Evolutionary conservation across 2,113 vertebrate species (phyloP), one percentile per base, ranked within the genome.

Genomic region (Nannospalax galili): DNA sequence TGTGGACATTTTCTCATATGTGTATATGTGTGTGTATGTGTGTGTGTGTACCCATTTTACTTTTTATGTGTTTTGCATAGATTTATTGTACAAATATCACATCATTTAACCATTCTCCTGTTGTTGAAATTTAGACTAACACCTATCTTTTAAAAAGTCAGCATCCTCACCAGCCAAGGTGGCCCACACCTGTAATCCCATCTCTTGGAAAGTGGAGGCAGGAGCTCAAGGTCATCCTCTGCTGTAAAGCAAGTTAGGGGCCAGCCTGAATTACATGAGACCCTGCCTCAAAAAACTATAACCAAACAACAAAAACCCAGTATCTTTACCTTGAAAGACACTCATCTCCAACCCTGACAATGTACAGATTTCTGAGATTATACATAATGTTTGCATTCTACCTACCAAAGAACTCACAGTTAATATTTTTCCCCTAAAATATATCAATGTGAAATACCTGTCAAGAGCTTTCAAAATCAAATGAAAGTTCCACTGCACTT

Each of bases 41-140:
- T 52, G 48, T 52, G 48, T 52, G 11, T 52, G 11, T 52, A 52
- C 48, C 48, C 48, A 17, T 75, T 58, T 95, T 69, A 69, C 17
- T 81, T 92, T 86, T 92, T 70, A 62, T 90, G 32, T 89, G n/a
- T 72, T 93, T 78, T 79, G 1, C 64, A 40, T 70, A 32, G 15
- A 81, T n/a, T 78, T 94, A 12, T 78, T 70, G 1, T 91, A 30
- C 69, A 84, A 20, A 15, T 84, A 24, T 65, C 24, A 24, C 12
- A 1, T 82, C 86, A 82, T 70, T 90, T 93, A 94, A 56, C 52
- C 24, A n/a, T 91, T 92, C 79, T 1, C 28, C 24, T 93, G 67
- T 52, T 75, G 42, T 24, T 92, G 52, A 93, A 75, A 64, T 95
- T 91, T 92, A 84, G 48, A 72, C 62, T 74, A 74, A 95, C 73